These are phyloP conservation scores for Danio choprae DNA, from an alignment of 2,797 vertebrate species.

Conservation along the genomic window DNA sequence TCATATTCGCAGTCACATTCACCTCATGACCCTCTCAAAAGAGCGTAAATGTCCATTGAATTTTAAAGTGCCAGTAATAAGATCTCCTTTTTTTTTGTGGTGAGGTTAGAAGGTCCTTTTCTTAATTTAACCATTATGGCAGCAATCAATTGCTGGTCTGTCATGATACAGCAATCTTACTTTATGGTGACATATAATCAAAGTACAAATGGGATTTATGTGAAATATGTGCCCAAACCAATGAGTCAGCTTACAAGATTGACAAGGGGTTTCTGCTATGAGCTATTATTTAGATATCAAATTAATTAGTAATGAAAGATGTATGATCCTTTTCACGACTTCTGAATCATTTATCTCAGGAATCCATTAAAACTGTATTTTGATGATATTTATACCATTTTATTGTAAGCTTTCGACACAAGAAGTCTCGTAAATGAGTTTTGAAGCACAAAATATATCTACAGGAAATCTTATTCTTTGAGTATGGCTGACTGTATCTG, in stretches of 20 bases:
- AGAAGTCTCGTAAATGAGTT: conserved; percentile 30
- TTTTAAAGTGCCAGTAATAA: conserved; percentile 70
- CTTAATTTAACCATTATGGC: conserved; percentile 69
- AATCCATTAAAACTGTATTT: conserved; percentile 39
- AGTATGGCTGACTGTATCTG: conserved; percentile 19
- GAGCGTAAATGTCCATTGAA: conserved; percentile 71
- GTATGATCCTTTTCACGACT: conserved; percentile 27
- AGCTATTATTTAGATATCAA: conserved; percentile 31
- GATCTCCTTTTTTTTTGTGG: conserved; percentile 61
- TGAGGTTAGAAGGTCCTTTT: conserved; percentile 68
- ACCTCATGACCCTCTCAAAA: conserved; percentile 69
- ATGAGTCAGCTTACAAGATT: conserved; percentile 26
- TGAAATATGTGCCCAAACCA: conserved; percentile 23
- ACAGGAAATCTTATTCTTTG: conserved; percentile 7
- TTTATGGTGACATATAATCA: conserved; percentile 53
- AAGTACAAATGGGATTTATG: conserved; percentile 45
- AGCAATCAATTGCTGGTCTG: conserved; percentile 51
- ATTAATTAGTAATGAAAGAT: conserved; percentile 43
- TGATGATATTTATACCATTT: conserved; percentile 41
- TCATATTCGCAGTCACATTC: conserved; percentile 63
- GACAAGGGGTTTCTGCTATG: conserved; percentile 26
- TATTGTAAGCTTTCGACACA: conserved; percentile 44
- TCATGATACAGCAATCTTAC: conserved; percentile 62
- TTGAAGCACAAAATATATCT: conserved; percentile 20
- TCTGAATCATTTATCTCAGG: conserved; percentile 29